phyloP scores from a whole-genome alignment of 2,888 invertebrate genomes.

The Megastigmus dorsalis region DNA sequence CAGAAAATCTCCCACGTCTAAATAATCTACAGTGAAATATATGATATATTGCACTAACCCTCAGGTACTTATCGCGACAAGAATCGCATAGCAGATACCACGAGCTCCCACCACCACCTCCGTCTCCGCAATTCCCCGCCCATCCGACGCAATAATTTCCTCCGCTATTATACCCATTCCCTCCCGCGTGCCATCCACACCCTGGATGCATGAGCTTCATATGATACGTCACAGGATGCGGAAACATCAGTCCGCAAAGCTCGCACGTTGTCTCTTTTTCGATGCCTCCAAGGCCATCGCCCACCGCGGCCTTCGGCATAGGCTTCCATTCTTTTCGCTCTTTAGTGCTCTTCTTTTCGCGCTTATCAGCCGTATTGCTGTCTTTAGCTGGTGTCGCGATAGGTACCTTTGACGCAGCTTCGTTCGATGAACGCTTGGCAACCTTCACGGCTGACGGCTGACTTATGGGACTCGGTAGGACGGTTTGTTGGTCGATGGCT shows the following conservation, averaged over 20 bases:
- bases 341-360: slow-evolving; percentile 76
- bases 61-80: slow-evolving; percentile 87
- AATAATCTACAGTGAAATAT: no score
- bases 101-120: slow-evolving; percentile 85
- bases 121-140: slow-evolving; percentile 92
- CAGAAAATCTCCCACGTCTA: no score
- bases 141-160: slow-evolving; percentile 92
- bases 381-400: slow-evolving; percentile 64
- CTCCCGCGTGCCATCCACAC: slow-evolving; percentile 89
- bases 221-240: slow-evolving; percentile 91
- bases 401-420: slow-evolving; percentile 36
- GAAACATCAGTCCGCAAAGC: slow-evolving; percentile 86
- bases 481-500: slow-evolving; percentile 80
- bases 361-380: slow-evolving; percentile 69
- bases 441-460: slow-evolving; percentile 63
- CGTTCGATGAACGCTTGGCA: slow-evolving; percentile 10
- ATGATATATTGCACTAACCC: slow-evolving; percentile 35
- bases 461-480: slow-evolving; percentile 77
- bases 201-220: slow-evolving; percentile 94
- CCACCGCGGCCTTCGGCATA: slow-evolving; percentile 46
- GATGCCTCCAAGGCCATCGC: slow-evolving; percentile 57
- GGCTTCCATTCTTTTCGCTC: slow-evolving; percentile 79
- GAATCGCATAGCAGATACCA: slow-evolving; percentile 96
- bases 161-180: slow-evolving; percentile 93
- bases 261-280: slow-evolving; percentile 82